A percentile compares a stretch with the other conserved stretches of the same genome.
These are phyloP conservation scores for Platysternon megacephalum DNA, from an alignment of 2,113 vertebrate genomes.

Conservation along the genomic window DNA sequence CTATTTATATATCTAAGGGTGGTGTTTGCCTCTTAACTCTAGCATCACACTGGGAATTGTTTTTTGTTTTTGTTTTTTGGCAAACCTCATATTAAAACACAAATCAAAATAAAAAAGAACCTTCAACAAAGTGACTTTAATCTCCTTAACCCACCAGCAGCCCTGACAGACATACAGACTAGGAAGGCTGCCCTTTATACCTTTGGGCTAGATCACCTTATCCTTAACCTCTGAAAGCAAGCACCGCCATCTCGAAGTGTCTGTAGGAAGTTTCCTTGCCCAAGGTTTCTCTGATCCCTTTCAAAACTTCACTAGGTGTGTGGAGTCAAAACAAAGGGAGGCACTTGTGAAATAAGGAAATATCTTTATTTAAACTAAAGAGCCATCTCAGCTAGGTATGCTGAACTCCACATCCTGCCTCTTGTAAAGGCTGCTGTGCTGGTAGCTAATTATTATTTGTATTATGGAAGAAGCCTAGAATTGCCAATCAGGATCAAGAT, in stretches of 20 bases:
- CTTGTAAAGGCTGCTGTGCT: neutral
- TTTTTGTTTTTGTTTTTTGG: neutral
- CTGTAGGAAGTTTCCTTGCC: neutral
- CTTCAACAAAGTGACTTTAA: neutral
- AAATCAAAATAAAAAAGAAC: neutral
- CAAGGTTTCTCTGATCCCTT: neutral
- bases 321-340: constrained; percentile 2
- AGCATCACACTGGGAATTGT: neutral
- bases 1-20: neutral
- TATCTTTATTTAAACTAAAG: neutral
- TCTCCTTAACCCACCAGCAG: neutral
- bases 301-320: neutral
- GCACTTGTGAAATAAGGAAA: neutral
- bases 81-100: neutral
- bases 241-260: neutral
- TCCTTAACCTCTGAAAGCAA: neutral
- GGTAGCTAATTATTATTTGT: neutral
- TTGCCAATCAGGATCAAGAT: neutral
- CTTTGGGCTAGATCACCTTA: neutral
- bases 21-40: neutral
- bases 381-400: neutral
- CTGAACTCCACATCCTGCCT: neutral
- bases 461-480: neutral
- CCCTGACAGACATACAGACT: neutral
- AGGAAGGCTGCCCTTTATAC: neutral